phyloP scores from a whole-genome alignment of 2,797 vertebrate genomes.

The Siniperca scherzeri region DNA sequence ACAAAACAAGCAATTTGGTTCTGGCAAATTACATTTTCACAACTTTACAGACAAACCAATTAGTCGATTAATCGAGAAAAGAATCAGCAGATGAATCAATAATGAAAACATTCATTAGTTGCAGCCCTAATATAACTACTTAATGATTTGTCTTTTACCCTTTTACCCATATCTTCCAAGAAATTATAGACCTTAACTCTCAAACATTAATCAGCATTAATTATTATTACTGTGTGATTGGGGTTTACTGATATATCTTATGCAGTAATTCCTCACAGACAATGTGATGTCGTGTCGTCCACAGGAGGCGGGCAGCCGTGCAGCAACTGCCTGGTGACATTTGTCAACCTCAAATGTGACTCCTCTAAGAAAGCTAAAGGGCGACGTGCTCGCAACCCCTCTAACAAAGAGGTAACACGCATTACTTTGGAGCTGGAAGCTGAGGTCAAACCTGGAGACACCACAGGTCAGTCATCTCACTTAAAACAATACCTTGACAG shows the following conservation, averaged over 20 bases:
- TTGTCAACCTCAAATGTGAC: slow-evolving; percentile 97
- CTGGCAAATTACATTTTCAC: not conserved
- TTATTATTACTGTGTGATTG: not conserved
- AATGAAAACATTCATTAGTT: not conserved
- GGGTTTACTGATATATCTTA: not conserved
- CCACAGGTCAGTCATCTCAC: slow-evolving; percentile 87
- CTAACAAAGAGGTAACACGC: slow-evolving; percentile 93
- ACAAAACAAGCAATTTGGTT: not conserved
- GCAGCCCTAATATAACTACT: not conserved
- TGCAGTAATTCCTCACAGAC: not conserved
- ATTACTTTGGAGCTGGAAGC: slow-evolving; percentile 97
- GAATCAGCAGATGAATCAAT: not conserved
- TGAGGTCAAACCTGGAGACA: slow-evolving; percentile 94
- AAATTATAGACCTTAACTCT: not conserved
- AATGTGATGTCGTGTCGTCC: slow-evolving; percentile 24
- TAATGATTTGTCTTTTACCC: not conserved
- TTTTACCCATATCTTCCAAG: not conserved
- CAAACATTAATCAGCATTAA: not conserved
- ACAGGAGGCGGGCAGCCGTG: slow-evolving; percentile 89
- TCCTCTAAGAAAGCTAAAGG: slow-evolving; percentile 94
- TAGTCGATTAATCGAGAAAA: not conserved
- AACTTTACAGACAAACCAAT: not conserved
- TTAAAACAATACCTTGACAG: not conserved
- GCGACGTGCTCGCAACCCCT: slow-evolving; percentile 92
- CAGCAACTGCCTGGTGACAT: slow-evolving; percentile 96